Percentiles rank a stretch among this genome's conserved stretches.
Evolutionary conservation across 2,113 vertebrate species (phyloP).

Genomic region (Ageneiosus marmoratus): DNA sequence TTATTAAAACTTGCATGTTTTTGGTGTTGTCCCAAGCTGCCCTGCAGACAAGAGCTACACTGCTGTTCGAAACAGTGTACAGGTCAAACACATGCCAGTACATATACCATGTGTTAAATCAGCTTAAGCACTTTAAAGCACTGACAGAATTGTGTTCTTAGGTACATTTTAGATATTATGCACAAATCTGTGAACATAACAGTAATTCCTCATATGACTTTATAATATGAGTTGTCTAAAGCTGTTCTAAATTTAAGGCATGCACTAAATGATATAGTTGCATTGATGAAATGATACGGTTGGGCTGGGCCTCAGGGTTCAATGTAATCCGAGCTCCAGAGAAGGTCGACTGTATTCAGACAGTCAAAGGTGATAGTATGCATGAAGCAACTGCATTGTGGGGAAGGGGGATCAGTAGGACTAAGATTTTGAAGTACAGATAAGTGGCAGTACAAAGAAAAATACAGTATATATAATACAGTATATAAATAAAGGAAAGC

Average conservation of each 20-base stretch:
- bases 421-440: background rate
- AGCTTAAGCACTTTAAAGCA: background rate
- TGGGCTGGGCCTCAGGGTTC: background rate
- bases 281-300: constrained; percentile 12
- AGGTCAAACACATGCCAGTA: constrained; percentile 3
- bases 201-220: background rate
- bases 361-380: background rate
- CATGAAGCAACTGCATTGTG: background rate
- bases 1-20: background rate
- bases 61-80: constrained; percentile 1
- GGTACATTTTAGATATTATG: constrained; percentile 3
- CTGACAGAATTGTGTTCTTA: background rate
- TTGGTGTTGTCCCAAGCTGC: constrained; percentile 35
- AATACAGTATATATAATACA: background rate
- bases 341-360: constrained; percentile 27
- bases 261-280: background rate
- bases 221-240: background rate
- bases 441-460: background rate
- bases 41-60: constrained; percentile 47
- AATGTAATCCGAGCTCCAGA: constrained; percentile 15
- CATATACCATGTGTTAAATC: background rate
- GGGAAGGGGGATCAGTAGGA: background rate
- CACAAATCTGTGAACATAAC: constrained; percentile 16
- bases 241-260: constrained; percentile 12
- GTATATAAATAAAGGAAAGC: background rate